Percentiles rank a stretch among this genome's conserved stretches.
Conservation (phyloP, 2,888 invertebrate species). For the Clepsis dumicolana region DNA sequence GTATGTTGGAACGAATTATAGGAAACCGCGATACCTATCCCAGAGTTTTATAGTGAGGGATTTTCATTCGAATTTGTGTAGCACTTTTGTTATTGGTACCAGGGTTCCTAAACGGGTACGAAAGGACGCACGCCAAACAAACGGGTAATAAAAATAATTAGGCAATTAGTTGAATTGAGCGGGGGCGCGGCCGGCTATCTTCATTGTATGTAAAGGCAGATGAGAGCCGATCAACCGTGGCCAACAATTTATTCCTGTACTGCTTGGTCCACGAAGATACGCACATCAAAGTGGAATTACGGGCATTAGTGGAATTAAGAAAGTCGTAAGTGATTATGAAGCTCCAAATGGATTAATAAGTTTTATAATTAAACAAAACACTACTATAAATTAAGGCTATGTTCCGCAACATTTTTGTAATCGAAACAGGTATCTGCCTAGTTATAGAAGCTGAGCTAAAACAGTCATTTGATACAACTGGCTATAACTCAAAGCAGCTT, state of each 20-base stretch:
- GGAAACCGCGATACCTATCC: neutral
- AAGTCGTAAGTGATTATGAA: neutral
- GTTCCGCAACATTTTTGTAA: too few relatives aligned
- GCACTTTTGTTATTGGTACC: slow-evolving; percentile 59
- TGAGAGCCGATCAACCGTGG: slow-evolving; percentile 49
- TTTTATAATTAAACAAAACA: neutral
- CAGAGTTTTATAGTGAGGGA: neutral
- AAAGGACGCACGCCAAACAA: slow-evolving; percentile 70
- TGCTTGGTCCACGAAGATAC: neutral
- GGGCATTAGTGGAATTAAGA: neutral
- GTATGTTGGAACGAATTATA: neutral
- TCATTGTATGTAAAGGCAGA: slow-evolving; percentile 58
- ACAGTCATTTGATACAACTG: neutral
- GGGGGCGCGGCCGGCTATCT: slow-evolving; percentile 69
- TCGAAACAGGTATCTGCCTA: neutral
- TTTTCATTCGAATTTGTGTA: neutral
- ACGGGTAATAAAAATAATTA: slow-evolving; percentile 84
- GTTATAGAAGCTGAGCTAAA: neutral
- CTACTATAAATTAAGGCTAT: neutral
- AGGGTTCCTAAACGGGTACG: slow-evolving; percentile 72
- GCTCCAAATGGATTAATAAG: neutral
- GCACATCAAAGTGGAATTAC: neutral
- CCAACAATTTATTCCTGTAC: slow-evolving; percentile 39
- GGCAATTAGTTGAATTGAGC: slow-evolving; percentile 77
- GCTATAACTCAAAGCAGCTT: neutral